Conservation (phyloP, 2,888 invertebrate genomes). For the Oscheius sp. region DNA sequence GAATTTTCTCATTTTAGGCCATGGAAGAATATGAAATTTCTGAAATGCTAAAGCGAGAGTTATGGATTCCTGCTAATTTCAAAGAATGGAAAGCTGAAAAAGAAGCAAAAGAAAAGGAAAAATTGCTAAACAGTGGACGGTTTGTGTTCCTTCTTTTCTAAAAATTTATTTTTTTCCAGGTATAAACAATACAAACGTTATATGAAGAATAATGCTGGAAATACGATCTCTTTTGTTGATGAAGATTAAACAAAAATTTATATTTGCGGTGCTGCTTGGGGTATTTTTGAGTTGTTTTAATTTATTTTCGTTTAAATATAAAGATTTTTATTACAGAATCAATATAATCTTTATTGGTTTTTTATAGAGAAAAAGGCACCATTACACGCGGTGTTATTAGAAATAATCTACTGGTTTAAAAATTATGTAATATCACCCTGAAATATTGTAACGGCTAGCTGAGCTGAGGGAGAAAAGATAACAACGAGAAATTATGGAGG, state of each 20-base stretch:
- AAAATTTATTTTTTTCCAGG: conserved; percentile 38
- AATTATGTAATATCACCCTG: background rate
- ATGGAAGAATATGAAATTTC: conserved; percentile 81
- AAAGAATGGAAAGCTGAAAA: conserved; percentile 82
- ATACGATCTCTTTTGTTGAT: conserved; percentile 86
- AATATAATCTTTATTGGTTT: too few relatives aligned
- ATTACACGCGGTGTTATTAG: too few relatives aligned
- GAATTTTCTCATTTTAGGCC: conserved; percentile 55
- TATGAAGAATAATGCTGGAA: conserved; percentile 88
- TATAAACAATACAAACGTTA: conserved; percentile 90
- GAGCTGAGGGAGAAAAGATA: too few relatives aligned
- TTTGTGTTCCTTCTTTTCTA: background rate
- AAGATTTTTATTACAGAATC: conserved; percentile 8
- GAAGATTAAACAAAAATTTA: conserved; percentile 74
- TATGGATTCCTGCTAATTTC: conserved; percentile 88
- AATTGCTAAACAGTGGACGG: conserved; percentile 84
- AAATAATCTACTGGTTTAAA: background rate
- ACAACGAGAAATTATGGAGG: too few relatives aligned
- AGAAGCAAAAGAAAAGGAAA: conserved; percentile 87
- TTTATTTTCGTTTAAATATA: conserved; percentile 2
- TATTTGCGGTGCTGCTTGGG: background rate
- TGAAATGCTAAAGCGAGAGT: conserved; percentile 82
- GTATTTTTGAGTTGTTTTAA: conserved; percentile 5
- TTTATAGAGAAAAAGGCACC: too few relatives aligned
- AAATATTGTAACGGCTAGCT: background rate